phyloP scores from a whole-genome alignment of 2,888 invertebrate genomes.

The Ormyrus nitidulus region DNA sequence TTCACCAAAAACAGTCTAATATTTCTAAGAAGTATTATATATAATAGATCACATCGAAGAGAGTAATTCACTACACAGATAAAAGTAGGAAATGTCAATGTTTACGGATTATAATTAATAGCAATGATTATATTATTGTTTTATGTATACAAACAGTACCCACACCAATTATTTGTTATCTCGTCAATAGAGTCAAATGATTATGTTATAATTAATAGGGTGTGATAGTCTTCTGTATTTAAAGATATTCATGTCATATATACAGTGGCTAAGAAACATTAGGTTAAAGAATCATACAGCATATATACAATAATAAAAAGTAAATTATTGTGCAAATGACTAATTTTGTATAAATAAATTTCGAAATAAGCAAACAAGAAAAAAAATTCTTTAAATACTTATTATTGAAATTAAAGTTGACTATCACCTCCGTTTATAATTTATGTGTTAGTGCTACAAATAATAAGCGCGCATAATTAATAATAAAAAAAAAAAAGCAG shows the following conservation, averaged over 20 bases:
- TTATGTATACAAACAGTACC: slow-evolving; percentile 35
- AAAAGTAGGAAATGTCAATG: slow-evolving; percentile 21
- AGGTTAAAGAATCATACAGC: too few species aligned
- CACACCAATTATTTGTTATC: slow-evolving; percentile 40
- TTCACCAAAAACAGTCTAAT: slow-evolving; percentile 26
- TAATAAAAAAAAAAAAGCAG: slow-evolving; percentile 24
- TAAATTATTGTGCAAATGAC: not conserved
- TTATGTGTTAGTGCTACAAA: slow-evolving; percentile 43
- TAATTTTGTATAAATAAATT: too few species aligned
- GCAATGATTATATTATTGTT: slow-evolving; percentile 21
- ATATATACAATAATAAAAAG: slow-evolving; percentile 1
- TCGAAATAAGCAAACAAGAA: not conserved
- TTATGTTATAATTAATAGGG: not conserved
- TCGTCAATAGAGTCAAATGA: not conserved
- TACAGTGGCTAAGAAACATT: too few species aligned
- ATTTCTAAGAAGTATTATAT: not conserved
- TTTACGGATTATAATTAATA: slow-evolving; percentile 7
- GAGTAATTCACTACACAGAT: slow-evolving; percentile 16
- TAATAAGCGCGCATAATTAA: slow-evolving; percentile 42
- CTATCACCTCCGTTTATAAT: slow-evolving; percentile 11
- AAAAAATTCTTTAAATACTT: not conserved
- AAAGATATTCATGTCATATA: too few species aligned
- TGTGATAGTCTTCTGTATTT: slow-evolving; percentile 1
- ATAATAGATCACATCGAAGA: slow-evolving; percentile 23
- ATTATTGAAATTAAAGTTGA: slow-evolving; percentile 20